Conservation (phyloP, 2,888 invertebrate genomes). For the Eumacrocentrus americanus region DNA sequence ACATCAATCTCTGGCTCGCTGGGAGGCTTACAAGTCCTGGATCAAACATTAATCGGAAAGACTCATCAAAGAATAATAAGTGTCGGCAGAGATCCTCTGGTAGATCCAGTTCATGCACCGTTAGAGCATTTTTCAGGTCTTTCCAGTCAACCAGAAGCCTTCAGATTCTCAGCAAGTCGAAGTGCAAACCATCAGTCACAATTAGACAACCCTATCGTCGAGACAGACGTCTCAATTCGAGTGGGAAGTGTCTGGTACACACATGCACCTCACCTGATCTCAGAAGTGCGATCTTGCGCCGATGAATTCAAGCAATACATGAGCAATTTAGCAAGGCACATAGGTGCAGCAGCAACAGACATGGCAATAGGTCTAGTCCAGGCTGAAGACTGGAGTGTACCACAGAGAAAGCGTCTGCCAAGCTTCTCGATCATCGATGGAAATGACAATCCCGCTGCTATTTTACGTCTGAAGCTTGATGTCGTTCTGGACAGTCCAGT, state of each 20-base stretch:
- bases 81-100: constrained; percentile 78
- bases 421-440: constrained; percentile 60
- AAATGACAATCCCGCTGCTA: constrained; percentile 49
- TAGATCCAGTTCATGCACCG: constrained; percentile 60
- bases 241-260: constrained; percentile 80
- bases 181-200: constrained; percentile 43
- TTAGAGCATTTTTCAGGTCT: constrained; percentile 54
- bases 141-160: constrained; percentile 62
- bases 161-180: constrained; percentile 64
- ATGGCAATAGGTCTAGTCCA: constrained; percentile 90
- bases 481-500: constrained; percentile 90
- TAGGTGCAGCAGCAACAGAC: constrained; percentile 90
- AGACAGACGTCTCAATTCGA: constrained; percentile 57
- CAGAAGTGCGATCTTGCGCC: constrained; percentile 86
- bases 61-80: constrained; percentile 85
- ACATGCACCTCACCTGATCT: constrained; percentile 85
- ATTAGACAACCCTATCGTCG: constrained; percentile 42
- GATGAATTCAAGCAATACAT: constrained; percentile 90
- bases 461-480: constrained; percentile 67
- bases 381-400: constrained; percentile 65
- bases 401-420: constrained; percentile 63
- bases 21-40: constrained; percentile 89
- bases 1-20: constrained; percentile 80
- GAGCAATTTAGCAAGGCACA: constrained; percentile 81
- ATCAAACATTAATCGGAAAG: constrained; percentile 84